A percentile compares a stretch with the other conserved stretches of the same genome.
Evolutionary conservation across 2,888 invertebrate species (phyloP).

Genomic region (Ectemnius lituratus): DNA sequence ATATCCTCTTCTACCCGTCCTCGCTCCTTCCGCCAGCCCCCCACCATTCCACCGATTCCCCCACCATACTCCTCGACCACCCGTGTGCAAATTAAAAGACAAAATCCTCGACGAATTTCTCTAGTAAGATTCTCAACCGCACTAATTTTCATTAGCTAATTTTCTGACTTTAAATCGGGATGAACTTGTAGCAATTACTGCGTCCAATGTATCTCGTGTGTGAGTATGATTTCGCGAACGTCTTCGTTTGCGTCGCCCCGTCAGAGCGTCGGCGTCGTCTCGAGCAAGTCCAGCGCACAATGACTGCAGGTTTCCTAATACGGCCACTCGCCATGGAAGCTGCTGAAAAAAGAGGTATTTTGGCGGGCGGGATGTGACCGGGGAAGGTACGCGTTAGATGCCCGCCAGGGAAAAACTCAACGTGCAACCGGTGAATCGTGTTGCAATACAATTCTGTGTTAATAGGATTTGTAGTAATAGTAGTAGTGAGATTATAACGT

Average conservation of each 20-base stretch:
- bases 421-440: constrained; percentile 26
- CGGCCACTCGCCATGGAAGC: constrained; percentile 59
- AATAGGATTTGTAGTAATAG: too few species aligned
- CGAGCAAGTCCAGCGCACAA: constrained; percentile 63
- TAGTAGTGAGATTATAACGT: too few species aligned
- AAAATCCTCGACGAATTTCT: too few species aligned
- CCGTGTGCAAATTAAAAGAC: too few species aligned
- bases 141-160: not conserved
- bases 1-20: constrained; percentile 4
- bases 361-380: constrained; percentile 60
- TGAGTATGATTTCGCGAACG: too few species aligned
- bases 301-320: constrained; percentile 75
- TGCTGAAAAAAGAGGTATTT: constrained; percentile 70
- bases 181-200: too few species aligned
- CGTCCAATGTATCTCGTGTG: too few species aligned
- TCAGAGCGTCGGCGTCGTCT: constrained; percentile 51
- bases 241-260: constrained; percentile 2
- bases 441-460: too few species aligned
- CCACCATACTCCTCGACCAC: too few species aligned
- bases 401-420: constrained; percentile 49
- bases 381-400: constrained; percentile 58
- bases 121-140: not conserved
- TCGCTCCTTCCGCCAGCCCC: too few species aligned
- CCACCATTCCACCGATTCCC: too few species aligned
- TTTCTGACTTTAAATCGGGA: not conserved